Conservation (phyloP, 1,140 invertebrate genomes). For the Drosophila dunni region DNA sequence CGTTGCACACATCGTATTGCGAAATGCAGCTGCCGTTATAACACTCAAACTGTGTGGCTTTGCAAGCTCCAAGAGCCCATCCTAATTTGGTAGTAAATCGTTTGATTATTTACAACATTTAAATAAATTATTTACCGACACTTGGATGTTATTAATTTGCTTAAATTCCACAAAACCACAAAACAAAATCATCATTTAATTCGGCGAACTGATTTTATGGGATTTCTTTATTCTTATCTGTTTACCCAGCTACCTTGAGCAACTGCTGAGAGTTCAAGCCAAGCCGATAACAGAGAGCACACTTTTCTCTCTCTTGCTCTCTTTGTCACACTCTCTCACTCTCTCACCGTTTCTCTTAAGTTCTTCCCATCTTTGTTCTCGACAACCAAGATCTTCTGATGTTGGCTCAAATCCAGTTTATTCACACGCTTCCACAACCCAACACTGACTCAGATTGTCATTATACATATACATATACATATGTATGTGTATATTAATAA, state of each 20-base stretch:
- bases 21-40: conserved; percentile 75
- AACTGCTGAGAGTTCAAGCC: not conserved
- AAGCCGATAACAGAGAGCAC: conserved; percentile 45
- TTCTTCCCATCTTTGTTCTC: conserved; percentile 9
- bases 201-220: not conserved
- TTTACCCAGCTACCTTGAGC: not conserved
- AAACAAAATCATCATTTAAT: not conserved
- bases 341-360: conserved; percentile 2
- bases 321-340: not conserved
- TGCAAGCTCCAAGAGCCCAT: conserved; percentile 35
- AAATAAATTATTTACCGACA: not conserved
- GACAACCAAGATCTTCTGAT: conserved; percentile 2
- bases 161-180: too few relatives aligned
- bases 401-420: conserved; percentile 62
- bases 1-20: conserved; percentile 79
- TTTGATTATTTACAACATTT: not conserved
- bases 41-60: conserved; percentile 53
- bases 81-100: not conserved
- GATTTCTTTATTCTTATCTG: not conserved
- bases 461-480: conserved; percentile 32
- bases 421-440: not conserved
- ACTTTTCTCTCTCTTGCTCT: conserved; percentile 1
- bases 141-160: too few relatives aligned
- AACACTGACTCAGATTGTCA: conserved; percentile 2
- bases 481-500: not conserved